Evolutionary conservation across 2,113 vertebrate species (phyloP).

Genomic region (Orientallactaga bullata): DNA sequence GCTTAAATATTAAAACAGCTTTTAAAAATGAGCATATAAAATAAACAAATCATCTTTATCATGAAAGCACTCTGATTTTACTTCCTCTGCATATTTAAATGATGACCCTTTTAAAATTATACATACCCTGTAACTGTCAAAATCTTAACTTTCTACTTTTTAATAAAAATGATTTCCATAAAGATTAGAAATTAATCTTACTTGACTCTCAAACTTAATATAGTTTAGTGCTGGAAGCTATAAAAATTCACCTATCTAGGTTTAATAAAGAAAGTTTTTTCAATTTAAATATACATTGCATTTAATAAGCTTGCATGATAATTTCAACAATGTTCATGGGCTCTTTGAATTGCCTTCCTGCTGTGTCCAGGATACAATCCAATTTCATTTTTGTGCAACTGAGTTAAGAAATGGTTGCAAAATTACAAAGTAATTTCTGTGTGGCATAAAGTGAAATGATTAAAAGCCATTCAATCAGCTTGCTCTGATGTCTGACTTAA

Average conservation of each 20-base stretch:
- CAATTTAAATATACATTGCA: slow-evolving; percentile 95
- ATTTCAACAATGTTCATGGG: slow-evolving; percentile 89
- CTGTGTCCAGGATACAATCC: slow-evolving; percentile 86
- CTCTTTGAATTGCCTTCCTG: slow-evolving; percentile 88
- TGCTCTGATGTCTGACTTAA: slow-evolving; percentile 20
- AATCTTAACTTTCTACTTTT: slow-evolving; percentile 86
- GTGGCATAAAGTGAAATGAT: slow-evolving; percentile 65
- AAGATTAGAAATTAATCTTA: slow-evolving; percentile 88
- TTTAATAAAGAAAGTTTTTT: slow-evolving; percentile 90
- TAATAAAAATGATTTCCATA: slow-evolving; percentile 87
- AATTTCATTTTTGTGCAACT: slow-evolving; percentile 83
- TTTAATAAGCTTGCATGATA: slow-evolving; percentile 92
- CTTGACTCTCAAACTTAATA: slow-evolving; percentile 88
- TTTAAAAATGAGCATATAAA: slow-evolving; percentile 80
- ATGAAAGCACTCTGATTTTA: slow-evolving; percentile 82
- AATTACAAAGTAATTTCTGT: slow-evolving; percentile 61
- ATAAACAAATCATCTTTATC: slow-evolving; percentile 77
- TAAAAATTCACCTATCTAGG: slow-evolving; percentile 91
- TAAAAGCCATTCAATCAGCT: slow-evolving; percentile 56
- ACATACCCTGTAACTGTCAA: slow-evolving; percentile 72
- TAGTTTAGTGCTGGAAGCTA: slow-evolving; percentile 91
- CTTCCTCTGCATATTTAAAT: slow-evolving; percentile 85
- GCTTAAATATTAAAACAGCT: slow-evolving; percentile 81
- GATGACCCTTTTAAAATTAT: slow-evolving; percentile 73
- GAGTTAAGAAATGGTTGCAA: slow-evolving; percentile 78